Percentiles rank a stretch among this genome's conserved stretches.
Evolutionary conservation across 1,140 invertebrate genomes (phyloP).

Genomic region (Pseudomyrmex dendroicus): DNA sequence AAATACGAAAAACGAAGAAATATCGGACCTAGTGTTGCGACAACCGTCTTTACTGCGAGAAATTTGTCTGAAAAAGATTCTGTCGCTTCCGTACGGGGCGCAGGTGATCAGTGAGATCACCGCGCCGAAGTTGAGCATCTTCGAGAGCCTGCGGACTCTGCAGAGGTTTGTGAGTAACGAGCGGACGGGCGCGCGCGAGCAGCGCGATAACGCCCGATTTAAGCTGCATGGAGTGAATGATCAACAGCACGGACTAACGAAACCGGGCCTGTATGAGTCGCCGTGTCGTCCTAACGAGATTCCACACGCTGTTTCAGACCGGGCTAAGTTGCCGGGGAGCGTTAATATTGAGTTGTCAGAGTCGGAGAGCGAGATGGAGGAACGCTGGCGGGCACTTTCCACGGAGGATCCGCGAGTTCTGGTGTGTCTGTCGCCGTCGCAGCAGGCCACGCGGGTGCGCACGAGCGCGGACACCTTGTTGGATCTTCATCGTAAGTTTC

Average conservation of each 20-base stretch:
- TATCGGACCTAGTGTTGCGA: background rate
- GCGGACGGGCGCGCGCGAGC: slow-evolving; percentile 4
- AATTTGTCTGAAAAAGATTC: slow-evolving; percentile 87
- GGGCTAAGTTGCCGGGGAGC: slow-evolving; percentile 70
- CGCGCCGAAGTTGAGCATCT: slow-evolving; percentile 86
- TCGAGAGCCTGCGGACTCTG: slow-evolving; percentile 82
- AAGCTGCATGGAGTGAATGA: slow-evolving; percentile 65
- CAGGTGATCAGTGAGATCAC: slow-evolving; percentile 89
- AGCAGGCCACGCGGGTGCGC: slow-evolving; percentile 86
- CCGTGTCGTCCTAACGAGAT: slow-evolving; percentile 10
- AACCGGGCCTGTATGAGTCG: background rate
- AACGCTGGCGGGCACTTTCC: slow-evolving; percentile 87
- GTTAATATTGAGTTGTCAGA: slow-evolving; percentile 36
- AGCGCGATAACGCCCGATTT: slow-evolving; percentile 35
- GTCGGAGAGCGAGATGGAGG: slow-evolving; percentile 21
- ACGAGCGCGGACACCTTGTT: slow-evolving; percentile 86
- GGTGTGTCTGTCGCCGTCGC: slow-evolving; percentile 90
- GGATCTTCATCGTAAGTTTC: slow-evolving; percentile 89
- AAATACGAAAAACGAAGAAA: background rate
- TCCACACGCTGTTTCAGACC: slow-evolving; percentile 66
- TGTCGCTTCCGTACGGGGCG: slow-evolving; percentile 88
- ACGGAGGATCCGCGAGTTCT: slow-evolving; percentile 87
- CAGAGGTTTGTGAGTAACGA: slow-evolving; percentile 69
- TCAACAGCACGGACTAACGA: slow-evolving; percentile 51
- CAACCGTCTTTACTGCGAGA: slow-evolving; percentile 82